Evolutionary conservation across 2,797 vertebrate genomes (phyloP), one percentile per base, ranked within the genome.

Genomic region (Triplophysa bombifrons): DNA sequence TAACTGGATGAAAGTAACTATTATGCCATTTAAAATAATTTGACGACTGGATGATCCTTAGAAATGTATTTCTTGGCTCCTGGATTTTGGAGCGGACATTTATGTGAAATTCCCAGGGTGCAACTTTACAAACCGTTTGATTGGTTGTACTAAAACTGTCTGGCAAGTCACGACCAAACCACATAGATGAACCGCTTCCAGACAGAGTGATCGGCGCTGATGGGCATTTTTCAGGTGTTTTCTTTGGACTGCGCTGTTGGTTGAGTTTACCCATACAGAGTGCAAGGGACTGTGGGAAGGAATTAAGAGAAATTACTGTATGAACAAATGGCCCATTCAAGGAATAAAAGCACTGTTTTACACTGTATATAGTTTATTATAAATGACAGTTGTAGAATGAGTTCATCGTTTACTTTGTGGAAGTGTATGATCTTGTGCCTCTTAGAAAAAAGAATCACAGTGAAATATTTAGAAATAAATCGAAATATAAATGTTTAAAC

Each of bases 151-250:
- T 68, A 74, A 53, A 81, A 74, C n/a, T 20, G 34, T 74, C 60
- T 82, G 80, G 61, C 85, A 71, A 87, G 82, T 89, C 88, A 80
- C 74, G 84, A 80, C 48, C 79, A 88, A 88, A 90, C 86, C 85
- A 67, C 38, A 56, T 82, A 81, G 58, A 73, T 77, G 25, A 69
- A 46, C 46, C 60, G 50, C 70, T 69, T 78, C 55, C 64, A 80
- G 44, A 78, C 58, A 64, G 41, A 72, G 58, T 63, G 63, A 17
- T 48, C 53, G 58, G 50, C 61, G 10, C 9, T 72, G 58, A 68
- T 76, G 65, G 22, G 17, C n/a, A 79, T 80, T 78, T 83, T 74
- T 65, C 48, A 20, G 34, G 27, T 34, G 55, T 34, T 11, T 27
- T 10, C 48, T 65, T 71, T 77, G 65, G 77, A 71, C 71, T 67